A percentile compares a stretch with the other conserved stretches of the same genome.
These are phyloP conservation scores for Lipotes vexillifer DNA, from an alignment of 2,113 vertebrate species.

Conservation along the genomic window DNA sequence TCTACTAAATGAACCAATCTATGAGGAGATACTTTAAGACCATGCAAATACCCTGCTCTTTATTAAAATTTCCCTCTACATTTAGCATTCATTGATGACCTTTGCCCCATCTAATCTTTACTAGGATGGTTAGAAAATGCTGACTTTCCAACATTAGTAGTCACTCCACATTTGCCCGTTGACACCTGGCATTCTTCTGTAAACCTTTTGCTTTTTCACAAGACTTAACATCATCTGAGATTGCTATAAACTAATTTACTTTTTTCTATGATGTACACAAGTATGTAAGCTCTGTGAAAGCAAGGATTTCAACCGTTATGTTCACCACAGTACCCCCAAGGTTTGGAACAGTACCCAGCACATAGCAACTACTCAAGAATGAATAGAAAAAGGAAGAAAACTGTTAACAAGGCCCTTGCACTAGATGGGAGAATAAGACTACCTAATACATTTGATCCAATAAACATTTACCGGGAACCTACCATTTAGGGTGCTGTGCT, in stretches of 20 bases:
- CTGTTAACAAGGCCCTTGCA: background rate
- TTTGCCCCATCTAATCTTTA: background rate
- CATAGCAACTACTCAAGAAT: background rate
- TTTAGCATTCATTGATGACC: background rate
- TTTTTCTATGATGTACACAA: background rate
- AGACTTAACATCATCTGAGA: background rate
- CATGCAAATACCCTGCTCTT: background rate
- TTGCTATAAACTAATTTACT: background rate
- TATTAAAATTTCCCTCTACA: background rate
- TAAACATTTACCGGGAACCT: background rate
- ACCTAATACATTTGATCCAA: background rate
- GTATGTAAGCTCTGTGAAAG: background rate
- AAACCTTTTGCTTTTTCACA: background rate
- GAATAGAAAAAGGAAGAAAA: background rate
- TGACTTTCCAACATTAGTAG: background rate
- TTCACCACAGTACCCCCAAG: background rate
- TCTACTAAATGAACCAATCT: background rate
- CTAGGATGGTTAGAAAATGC: background rate
- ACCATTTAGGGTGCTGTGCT: background rate
- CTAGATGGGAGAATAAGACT: background rate
- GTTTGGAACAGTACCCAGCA: background rate
- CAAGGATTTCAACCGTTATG: background rate
- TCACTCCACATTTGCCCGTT: background rate
- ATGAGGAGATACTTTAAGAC: background rate
- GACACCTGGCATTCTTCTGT: background rate